Percentiles rank a stretch among this genome's conserved stretches.
phyloP scores from a whole-genome alignment of 2,797 vertebrate genomes.

The Erpetoichthys calabaricus region DNA sequence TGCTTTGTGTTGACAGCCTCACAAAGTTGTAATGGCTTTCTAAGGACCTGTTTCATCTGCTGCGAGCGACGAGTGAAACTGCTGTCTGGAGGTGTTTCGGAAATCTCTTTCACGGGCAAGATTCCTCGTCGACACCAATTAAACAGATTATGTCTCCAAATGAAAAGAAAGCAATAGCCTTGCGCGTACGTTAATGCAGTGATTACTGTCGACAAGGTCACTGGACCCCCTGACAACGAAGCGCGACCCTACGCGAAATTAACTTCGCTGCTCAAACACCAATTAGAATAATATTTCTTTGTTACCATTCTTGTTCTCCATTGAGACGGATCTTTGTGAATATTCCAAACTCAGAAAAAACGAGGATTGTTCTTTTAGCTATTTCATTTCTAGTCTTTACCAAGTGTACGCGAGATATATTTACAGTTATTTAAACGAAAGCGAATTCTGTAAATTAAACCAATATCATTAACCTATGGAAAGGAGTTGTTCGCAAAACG shows the following conservation, averaged over 20 bases:
- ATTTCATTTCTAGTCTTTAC: too few relatives aligned
- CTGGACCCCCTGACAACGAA: slow-evolving; percentile 51
- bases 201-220: slow-evolving; percentile 84
- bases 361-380: too few relatives aligned
- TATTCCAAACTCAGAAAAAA: background rate
- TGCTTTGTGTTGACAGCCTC: slow-evolving; percentile 60
- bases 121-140: slow-evolving; percentile 82
- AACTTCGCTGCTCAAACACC: slow-evolving; percentile 17
- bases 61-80: slow-evolving; percentile 69
- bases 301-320: background rate
- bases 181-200: slow-evolving; percentile 46
- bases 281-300: slow-evolving; percentile 18
- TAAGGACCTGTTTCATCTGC: slow-evolving; percentile 58
- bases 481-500: too few relatives aligned
- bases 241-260: slow-evolving; percentile 48
- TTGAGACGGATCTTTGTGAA: slow-evolving; percentile 1
- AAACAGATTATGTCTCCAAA: slow-evolving; percentile 92
- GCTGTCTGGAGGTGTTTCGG: slow-evolving; percentile 72
- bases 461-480: too few relatives aligned
- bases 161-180: slow-evolving; percentile 68
- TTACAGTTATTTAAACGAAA: too few relatives aligned
- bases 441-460: too few relatives aligned
- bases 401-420: too few relatives aligned
- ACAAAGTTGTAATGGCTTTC: slow-evolving; percentile 53
- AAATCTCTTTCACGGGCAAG: slow-evolving; percentile 61